Percentiles rank a stretch among this genome's conserved stretches.
Conservation (phyloP, 2,888 invertebrate genomes). For the Labia minor region DNA sequence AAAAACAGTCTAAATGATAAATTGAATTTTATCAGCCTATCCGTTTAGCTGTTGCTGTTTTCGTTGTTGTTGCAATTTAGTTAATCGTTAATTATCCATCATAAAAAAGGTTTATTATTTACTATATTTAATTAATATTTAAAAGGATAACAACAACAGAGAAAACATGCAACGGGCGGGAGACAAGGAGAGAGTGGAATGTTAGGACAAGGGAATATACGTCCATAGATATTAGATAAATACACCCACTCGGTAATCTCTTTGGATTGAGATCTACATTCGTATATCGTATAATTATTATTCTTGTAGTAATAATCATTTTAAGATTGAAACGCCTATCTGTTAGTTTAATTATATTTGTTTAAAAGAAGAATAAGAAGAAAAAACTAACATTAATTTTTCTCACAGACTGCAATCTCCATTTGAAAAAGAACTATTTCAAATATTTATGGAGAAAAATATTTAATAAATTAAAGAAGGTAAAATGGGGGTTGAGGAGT, state of each 20-base stretch:
- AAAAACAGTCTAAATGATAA: background rate
- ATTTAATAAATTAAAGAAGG: background rate
- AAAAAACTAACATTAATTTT: no score
- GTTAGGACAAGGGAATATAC: no score
- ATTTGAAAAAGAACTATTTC: background rate
- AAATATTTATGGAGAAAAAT: background rate
- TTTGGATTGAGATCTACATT: no score
- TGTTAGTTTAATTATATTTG: no score
- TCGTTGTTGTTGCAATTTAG: constrained; percentile 7
- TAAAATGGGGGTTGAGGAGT: background rate
- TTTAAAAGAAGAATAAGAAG: no score
- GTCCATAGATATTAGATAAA: no score
- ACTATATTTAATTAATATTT: background rate
- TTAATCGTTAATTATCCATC: background rate
- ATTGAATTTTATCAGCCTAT: background rate
- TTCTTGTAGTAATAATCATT: no score
- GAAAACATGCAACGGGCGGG: background rate
- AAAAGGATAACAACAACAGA: no score
- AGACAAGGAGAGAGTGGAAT: background rate
- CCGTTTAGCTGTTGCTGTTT: background rate
- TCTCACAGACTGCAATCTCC: no score
- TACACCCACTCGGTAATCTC: background rate
- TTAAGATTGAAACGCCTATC: no score
- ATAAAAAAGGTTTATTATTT: background rate
- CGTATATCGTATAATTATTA: no score